Evolutionary conservation across 2,888 invertebrate genomes (phyloP).

Genomic region (Atrina japonica): DNA sequence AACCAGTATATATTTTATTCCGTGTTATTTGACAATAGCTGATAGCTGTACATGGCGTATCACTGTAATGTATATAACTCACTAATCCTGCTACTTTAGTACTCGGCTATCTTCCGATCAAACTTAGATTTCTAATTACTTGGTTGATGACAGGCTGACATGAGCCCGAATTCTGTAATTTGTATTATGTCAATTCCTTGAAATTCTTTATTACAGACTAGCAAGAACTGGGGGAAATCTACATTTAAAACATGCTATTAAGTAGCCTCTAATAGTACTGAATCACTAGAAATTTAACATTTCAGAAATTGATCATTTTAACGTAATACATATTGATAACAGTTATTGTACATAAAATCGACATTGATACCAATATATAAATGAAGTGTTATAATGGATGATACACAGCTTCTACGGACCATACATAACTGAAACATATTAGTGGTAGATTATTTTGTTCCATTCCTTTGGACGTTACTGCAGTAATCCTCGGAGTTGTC

Average conservation of each 20-base stretch:
- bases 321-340: not conserved
- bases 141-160: conserved; percentile 32
- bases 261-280: conserved; percentile 14
- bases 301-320: conserved; percentile 28
- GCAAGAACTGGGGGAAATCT: conserved; percentile 20
- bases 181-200: conserved; percentile 41
- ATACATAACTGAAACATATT: too few species aligned
- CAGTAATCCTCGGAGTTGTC: too few species aligned
- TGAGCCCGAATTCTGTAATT: conserved; percentile 32
- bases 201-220: conserved; percentile 37
- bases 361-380: not conserved
- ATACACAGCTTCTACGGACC: too few species aligned
- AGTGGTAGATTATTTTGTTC: too few species aligned
- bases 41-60: too few species aligned
- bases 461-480: too few species aligned
- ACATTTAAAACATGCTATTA: conserved; percentile 36
- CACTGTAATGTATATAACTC: too few species aligned
- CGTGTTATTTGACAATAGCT: too few species aligned
- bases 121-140: conserved; percentile 29
- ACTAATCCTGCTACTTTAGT: too few species aligned
- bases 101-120: not conserved
- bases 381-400: not conserved
- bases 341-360: not conserved
- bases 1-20: too few species aligned
- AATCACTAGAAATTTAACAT: conserved; percentile 16